A percentile compares a stretch with the other conserved stretches of the same genome.
Conservation (phyloP, 35 echinoderm and acorn worm species). For the Nesometra sesokonis region DNA sequence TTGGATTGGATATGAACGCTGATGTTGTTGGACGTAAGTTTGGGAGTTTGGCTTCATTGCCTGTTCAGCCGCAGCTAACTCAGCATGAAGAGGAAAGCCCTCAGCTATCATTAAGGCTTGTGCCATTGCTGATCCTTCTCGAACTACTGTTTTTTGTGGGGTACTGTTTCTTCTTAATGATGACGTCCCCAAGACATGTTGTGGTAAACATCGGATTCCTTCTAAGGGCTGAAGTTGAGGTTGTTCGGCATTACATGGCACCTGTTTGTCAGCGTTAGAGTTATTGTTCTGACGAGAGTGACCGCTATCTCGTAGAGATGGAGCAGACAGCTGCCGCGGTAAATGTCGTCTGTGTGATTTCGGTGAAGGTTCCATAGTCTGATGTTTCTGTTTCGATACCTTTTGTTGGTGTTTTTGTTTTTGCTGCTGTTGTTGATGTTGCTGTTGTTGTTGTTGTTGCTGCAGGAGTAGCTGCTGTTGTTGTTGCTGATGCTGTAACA, state of each 20-base stretch:
- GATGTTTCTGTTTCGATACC: neutral
- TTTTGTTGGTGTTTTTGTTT: neutral
- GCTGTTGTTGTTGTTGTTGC: no score
- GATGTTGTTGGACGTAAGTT: conserved; percentile 25
- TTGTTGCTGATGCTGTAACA: neutral
- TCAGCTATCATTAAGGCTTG: neutral
- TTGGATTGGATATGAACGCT: conserved; percentile 20
- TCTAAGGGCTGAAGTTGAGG: neutral
- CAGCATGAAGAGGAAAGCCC: neutral
- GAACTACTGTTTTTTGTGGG: neutral
- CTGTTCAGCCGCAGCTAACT: neutral
- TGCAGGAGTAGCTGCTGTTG: neutral
- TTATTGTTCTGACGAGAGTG: conserved; percentile 1
- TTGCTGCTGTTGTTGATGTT: neutral
- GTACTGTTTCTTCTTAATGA: neutral
- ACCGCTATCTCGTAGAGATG: conserved; percentile 7
- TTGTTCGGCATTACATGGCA: neutral
- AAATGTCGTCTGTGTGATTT: neutral
- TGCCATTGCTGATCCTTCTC: neutral
- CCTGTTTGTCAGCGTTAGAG: neutral
- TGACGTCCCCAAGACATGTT: neutral
- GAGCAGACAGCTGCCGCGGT: neutral
- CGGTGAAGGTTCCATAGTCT: neutral
- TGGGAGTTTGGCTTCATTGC: neutral
- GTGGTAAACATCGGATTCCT: neutral